Conservation (phyloP, 2,797 vertebrate genomes). For the Oceanodroma leucorhoa region DNA sequence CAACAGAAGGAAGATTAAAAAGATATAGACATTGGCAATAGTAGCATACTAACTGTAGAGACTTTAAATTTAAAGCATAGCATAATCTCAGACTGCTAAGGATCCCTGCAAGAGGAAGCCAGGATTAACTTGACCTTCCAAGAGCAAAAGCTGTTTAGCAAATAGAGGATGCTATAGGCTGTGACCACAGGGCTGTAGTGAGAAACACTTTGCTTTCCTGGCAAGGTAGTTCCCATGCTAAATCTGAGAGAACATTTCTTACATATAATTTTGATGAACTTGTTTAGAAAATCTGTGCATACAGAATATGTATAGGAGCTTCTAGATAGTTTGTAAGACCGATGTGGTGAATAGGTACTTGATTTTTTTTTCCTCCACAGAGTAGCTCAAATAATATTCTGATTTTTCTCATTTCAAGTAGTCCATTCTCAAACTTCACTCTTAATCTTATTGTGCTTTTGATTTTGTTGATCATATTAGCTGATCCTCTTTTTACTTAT, state of each 20-base stretch:
- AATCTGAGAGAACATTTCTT: neutral
- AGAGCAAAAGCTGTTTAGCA: neutral
- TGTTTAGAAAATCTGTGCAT: neutral
- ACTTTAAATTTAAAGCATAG: neutral
- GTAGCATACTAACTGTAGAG: neutral
- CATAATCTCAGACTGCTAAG: neutral
- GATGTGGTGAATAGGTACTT: neutral
- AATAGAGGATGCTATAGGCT: neutral
- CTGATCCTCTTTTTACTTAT: neutral
- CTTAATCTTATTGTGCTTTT: neutral
- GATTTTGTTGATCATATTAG: neutral
- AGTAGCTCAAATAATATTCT: neutral
- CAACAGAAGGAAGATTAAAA: conserved; percentile 38
- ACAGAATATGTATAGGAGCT: fast-evolving
- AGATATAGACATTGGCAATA: neutral
- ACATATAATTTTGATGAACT: neutral
- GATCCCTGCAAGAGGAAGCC: neutral
- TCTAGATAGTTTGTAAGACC: neutral
- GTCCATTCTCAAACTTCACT: neutral
- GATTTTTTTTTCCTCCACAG: neutral
- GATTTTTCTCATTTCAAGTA: neutral
- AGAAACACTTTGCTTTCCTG: neutral
- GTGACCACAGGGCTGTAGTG: neutral
- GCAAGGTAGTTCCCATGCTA: neutral
- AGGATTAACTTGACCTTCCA: neutral